These are phyloP conservation scores for Hydrotaea diabolus DNA, from an alignment of 2,888 invertebrate species.

Conservation along the genomic window DNA sequence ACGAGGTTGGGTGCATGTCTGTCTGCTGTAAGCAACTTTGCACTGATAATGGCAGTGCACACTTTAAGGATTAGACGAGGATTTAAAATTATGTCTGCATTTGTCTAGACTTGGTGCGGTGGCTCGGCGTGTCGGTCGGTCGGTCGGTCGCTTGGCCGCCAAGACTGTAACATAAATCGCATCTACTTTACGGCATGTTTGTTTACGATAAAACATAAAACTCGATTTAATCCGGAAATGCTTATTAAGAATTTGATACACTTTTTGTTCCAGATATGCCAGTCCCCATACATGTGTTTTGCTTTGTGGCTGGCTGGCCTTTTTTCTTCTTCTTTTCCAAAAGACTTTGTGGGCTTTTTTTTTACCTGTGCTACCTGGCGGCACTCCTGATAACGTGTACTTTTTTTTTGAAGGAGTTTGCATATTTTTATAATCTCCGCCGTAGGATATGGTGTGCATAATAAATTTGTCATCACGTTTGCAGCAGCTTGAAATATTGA, in stretches of 20 bases:
- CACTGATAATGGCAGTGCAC: constrained; percentile 40
- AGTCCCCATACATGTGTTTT: not conserved
- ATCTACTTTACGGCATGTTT: constrained; percentile 43
- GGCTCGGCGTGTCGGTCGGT: not conserved
- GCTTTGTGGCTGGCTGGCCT: not conserved
- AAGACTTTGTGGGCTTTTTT: no score
- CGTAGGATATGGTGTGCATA: no score
- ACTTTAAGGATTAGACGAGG: constrained; percentile 65
- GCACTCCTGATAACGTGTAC: no score
- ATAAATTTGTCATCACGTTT: no score
- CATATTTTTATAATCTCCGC: no score
- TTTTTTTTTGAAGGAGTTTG: no score
- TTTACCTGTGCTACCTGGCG: not conserved
- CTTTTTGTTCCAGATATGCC: constrained; percentile 36
- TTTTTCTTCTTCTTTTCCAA: no score
- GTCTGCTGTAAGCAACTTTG: not conserved
- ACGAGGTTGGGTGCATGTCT: no score
- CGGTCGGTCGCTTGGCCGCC: not conserved
- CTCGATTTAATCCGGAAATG: constrained; percentile 60
- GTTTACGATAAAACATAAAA: constrained; percentile 58
- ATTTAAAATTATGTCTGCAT: constrained; percentile 57
- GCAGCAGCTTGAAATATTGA: no score
- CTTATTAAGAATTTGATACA: constrained; percentile 64
- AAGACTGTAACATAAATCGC: constrained; percentile 2
- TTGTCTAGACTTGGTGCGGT: constrained; percentile 60